phyloP scores from a whole-genome alignment of 1,140 invertebrate genomes.

The Ceratina japonica region DNA sequence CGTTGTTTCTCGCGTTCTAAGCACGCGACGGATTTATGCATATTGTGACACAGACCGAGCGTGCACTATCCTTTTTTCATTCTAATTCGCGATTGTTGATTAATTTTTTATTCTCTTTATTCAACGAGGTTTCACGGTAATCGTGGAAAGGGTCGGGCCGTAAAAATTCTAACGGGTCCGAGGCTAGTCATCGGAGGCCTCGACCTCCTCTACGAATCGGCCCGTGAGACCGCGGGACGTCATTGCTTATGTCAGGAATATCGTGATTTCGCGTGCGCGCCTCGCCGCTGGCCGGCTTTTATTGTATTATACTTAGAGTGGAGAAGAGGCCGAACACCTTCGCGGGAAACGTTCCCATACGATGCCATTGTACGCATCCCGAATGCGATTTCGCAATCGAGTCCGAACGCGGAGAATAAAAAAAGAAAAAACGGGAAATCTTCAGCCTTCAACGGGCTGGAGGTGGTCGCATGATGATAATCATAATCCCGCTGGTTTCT shows the following conservation, averaged over 20 bases:
- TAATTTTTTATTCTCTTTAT: too few species aligned
- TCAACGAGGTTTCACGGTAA: too few species aligned
- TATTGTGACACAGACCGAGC: too few species aligned
- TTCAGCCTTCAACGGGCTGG: constrained; percentile 47
- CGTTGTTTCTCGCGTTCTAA: too few species aligned
- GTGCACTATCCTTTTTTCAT: too few species aligned
- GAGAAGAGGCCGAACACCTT: constrained; percentile 70
- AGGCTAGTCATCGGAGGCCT: constrained; percentile 42
- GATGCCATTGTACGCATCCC: constrained; percentile 70
- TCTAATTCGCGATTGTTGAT: too few species aligned
- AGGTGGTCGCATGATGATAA: constrained; percentile 65
- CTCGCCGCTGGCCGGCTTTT: constrained; percentile 54
- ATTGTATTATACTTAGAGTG: constrained; percentile 44
- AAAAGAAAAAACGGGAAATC: constrained; percentile 24
- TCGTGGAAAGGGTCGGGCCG: too few species aligned
- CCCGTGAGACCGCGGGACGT: constrained; percentile 29
- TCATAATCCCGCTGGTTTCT: constrained; percentile 57
- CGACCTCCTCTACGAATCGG: constrained; percentile 56
- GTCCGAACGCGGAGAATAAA: background rate
- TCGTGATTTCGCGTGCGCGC: constrained; percentile 46
- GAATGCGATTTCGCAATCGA: constrained; percentile 49
- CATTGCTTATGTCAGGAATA: constrained; percentile 21
- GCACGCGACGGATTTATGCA: too few species aligned
- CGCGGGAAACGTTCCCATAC: constrained; percentile 76
- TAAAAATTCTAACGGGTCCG: background rate